Evolutionary conservation across 2,797 vertebrate genomes (phyloP).

Genomic region (Halcyon leucocephala): DNA sequence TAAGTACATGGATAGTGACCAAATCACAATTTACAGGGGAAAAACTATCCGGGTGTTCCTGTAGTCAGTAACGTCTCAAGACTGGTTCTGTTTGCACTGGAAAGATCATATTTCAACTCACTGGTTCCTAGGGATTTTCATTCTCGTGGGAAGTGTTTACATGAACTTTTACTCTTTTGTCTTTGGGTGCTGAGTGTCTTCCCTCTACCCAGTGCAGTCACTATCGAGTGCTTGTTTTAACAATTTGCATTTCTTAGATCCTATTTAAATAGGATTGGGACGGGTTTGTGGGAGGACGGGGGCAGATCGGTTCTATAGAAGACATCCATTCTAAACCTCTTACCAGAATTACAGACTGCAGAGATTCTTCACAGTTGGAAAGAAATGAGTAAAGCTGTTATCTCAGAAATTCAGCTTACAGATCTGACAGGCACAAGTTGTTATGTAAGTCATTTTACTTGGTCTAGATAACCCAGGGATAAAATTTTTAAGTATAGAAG

Average conservation of each 20-base stretch:
- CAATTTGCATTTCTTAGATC: conserved; percentile 35
- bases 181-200: neutral
- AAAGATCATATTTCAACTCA: neutral
- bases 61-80: neutral
- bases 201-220: neutral
- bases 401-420: conserved; percentile 73
- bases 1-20: neutral
- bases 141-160: neutral
- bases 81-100: neutral
- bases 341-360: conserved; percentile 66
- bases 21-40: neutral
- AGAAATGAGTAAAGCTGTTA: conserved; percentile 73
- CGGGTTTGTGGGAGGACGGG: conserved; percentile 44
- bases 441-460: conserved; percentile 70
- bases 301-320: conserved; percentile 44
- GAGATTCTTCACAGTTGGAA: conserved; percentile 71
- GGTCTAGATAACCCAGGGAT: conserved; percentile 64
- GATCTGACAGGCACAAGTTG: conserved; percentile 60
- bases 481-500: conserved; percentile 11
- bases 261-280: conserved; percentile 48
- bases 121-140: neutral
- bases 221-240: conserved; percentile 27
- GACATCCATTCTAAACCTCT: conserved; percentile 57
- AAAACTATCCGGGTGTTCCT: neutral
- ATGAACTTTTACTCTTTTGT: neutral